Base-by-base conservation (phyloP, 2,888 invertebrate species). In the Cenopis cana region DNA sequence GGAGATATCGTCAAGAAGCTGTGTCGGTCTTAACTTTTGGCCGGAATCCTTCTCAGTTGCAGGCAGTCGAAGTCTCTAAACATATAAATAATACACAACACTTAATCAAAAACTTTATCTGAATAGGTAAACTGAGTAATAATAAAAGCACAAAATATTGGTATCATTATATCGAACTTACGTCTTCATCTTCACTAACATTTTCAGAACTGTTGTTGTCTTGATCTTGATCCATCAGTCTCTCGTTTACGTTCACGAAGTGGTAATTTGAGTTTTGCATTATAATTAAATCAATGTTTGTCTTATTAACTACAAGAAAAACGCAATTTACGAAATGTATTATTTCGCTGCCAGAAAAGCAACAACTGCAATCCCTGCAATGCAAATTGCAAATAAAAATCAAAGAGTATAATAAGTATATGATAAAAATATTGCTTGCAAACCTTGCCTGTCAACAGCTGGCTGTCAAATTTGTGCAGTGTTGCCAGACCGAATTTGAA, bases 231-330 rank as follows among this genome's bases (percentile, higher is more conserved):
- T 56, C 52, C 14, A 33, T 17, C 6, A 5, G 8, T 20, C 3
- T 62, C 18, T 59, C 64, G 5, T 65, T 52, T 29, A 24, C 18
- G 46, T 64, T 65, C 41, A 69, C 57, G n/a, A 64, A 69, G n/a
- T 46, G 18, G n/a, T 64, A 20, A 20, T 3, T n/a, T 41, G 36
- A 14, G 12, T 36, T 29, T 18, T 46, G 50, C 64, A 65, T 69
- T 52, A 20, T 17, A 20, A 2, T 52, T 11, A 3, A 24, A 20
- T 0, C 6, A 24, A 9, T 20, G 4, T 62, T 24, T 56, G n/a
- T 18, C 33, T 62, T 12, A 56, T 18, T 24, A 46, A 55, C 46
- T 54, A 2, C 33, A 12, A n/a, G 11, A 55, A 60, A 18, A 20
- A 17, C 17, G 8, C 6, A 36, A 49, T 18, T 36, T 18, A 36